Conservation (phyloP, 1,140 invertebrate species). For the Nylanderia fulva region DNA sequence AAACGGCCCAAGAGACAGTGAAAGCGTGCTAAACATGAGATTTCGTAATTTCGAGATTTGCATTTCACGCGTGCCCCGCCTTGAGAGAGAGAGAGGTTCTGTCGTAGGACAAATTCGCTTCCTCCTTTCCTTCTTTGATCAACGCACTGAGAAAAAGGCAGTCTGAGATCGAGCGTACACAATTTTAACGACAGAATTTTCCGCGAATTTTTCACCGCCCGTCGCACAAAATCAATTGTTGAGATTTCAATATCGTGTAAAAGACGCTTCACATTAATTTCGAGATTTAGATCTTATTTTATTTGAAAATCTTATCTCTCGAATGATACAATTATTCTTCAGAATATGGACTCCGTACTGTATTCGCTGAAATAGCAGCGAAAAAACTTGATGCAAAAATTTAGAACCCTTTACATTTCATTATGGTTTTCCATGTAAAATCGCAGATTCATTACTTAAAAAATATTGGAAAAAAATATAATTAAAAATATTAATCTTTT, state of each 20-base stretch:
- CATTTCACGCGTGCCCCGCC: conserved; percentile 22
- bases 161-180: conserved; percentile 22
- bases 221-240: background rate
- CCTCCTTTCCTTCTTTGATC: conserved; percentile 8
- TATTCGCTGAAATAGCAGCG: background rate
- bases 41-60: conserved; percentile 64
- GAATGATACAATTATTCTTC: background rate
- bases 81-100: background rate
- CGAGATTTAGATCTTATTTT: background rate
- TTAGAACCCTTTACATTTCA: background rate
- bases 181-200: conserved; percentile 18
- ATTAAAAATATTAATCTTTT: background rate
- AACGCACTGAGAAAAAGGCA: conserved; percentile 12
- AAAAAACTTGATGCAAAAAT: conserved; percentile 9
- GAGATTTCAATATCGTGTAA: conserved; percentile 4
- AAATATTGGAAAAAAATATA: conserved; percentile 3
- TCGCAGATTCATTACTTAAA: conserved; percentile 2
- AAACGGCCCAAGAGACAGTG: conserved; percentile 34
- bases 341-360: background rate
- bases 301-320: background rate
- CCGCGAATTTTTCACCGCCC: background rate
- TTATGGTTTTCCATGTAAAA: background rate
- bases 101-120: background rate
- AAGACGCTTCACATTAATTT: background rate
- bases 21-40: conserved; percentile 66